phyloP scores from a whole-genome alignment of 2,113 vertebrate species.

The Amphiprion ocellaris region DNA sequence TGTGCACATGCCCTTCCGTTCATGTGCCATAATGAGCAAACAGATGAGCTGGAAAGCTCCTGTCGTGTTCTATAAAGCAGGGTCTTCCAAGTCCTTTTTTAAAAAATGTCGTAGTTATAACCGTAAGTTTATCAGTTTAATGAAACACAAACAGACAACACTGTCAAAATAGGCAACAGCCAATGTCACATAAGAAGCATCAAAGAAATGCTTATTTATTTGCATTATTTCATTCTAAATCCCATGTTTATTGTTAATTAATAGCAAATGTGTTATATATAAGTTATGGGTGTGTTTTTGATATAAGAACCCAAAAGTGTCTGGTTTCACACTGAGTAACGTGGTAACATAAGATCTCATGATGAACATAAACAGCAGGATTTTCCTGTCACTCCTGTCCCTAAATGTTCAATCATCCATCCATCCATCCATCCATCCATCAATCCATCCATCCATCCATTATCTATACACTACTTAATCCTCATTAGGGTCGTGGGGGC shows the following conservation, averaged over 20 bases:
- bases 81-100: background rate
- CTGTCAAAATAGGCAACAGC: background rate
- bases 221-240: background rate
- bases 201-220: background rate
- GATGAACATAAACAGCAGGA: too few relatives aligned
- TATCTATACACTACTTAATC: too few relatives aligned
- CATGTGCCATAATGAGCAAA: slow-evolving; percentile 38
- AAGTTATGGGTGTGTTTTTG: too few relatives aligned
- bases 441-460: too few relatives aligned
- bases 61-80: background rate
- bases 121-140: background rate
- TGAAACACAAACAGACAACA: background rate
- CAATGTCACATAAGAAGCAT: background rate
- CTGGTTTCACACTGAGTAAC: too few relatives aligned
- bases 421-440: too few relatives aligned
- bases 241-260: background rate
- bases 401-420: too few relatives aligned
- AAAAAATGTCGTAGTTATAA: background rate
- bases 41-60: slow-evolving; percentile 28
- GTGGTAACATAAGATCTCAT: too few relatives aligned
- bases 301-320: too few relatives aligned
- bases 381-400: too few relatives aligned
- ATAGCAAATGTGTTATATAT: too few relatives aligned
- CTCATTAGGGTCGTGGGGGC: too few relatives aligned
- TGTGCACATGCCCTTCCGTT: slow-evolving; percentile 24